A percentile compares a stretch with the other conserved stretches of the same genome.
Evolutionary conservation across 2,797 vertebrate species (phyloP).

Genomic region (Argya squamiceps): DNA sequence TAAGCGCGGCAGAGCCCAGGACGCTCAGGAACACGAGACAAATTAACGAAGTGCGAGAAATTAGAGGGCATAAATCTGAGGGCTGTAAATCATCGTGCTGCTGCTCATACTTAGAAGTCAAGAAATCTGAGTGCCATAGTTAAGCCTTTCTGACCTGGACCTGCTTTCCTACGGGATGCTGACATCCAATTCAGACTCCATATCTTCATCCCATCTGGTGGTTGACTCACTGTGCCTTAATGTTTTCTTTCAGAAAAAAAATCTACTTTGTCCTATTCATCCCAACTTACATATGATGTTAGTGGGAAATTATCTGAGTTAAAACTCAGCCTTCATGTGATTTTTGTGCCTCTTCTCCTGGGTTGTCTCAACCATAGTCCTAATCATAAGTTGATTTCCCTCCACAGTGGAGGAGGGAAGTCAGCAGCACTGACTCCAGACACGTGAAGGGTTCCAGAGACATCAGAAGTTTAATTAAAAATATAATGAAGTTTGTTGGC

Average conservation of each 20-base stretch:
- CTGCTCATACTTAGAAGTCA: background rate
- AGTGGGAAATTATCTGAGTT: background rate
- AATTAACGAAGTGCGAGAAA: conserved; percentile 28
- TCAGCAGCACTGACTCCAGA: background rate
- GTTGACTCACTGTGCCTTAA: background rate
- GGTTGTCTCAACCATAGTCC: background rate
- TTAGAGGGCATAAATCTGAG: conserved; percentile 22
- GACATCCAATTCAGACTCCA: background rate
- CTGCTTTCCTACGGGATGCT: background rate
- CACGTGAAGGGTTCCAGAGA: background rate
- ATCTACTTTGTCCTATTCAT: background rate
- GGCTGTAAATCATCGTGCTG: background rate
- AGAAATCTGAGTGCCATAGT: background rate
- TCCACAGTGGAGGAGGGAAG: background rate
- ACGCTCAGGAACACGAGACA: background rate
- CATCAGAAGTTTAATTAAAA: background rate
- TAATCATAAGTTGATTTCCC: background rate
- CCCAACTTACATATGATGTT: accelerated
- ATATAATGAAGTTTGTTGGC: background rate
- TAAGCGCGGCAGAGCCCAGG: background rate
- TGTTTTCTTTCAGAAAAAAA: background rate
- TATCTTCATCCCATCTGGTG: background rate
- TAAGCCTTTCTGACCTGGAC: background rate
- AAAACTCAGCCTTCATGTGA: background rate
- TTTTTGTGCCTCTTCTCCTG: background rate